Evolutionary conservation across 2,113 vertebrate genomes (phyloP).

Genomic region (Aspiorhynchus laticeps): DNA sequence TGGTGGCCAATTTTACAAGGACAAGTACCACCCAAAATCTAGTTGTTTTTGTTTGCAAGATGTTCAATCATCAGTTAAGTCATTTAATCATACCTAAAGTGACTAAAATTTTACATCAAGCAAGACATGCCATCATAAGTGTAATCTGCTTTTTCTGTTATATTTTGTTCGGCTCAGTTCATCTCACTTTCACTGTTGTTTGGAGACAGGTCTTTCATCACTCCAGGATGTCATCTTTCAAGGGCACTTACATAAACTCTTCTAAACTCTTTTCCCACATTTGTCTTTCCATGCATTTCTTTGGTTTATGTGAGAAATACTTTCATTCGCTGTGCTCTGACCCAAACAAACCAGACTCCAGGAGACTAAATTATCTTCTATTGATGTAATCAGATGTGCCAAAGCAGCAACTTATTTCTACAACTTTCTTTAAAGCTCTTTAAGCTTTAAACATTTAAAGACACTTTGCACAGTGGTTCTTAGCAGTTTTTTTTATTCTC

Average conservation of each 20-base stretch:
- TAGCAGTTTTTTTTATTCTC: background rate
- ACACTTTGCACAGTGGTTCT: background rate
- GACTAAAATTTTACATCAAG: background rate
- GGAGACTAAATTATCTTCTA: conserved; percentile 35
- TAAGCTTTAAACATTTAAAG: background rate
- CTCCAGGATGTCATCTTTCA: conserved; percentile 26
- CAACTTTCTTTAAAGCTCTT: background rate
- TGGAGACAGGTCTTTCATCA: conserved; percentile 8
- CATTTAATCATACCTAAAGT: background rate
- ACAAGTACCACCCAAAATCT: background rate
- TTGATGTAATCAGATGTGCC: conserved; percentile 41
- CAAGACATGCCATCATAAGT: conserved; percentile 10
- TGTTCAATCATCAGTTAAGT: background rate
- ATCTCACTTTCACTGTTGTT: conserved; percentile 33
- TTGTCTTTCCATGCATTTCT: conserved; percentile 25
- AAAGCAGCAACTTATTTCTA: conserved; percentile 6
- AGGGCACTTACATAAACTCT: conserved; percentile 29
- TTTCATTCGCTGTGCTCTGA: conserved; percentile 32
- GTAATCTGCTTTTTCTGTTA: background rate
- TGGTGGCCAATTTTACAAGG: background rate
- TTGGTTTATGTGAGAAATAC: conserved; percentile 29
- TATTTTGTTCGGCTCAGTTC: conserved; percentile 1
- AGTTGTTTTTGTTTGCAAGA: background rate
- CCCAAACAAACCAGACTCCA: conserved; percentile 38
- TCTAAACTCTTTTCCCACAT: conserved; percentile 19